A percentile compares a stretch with the other conserved stretches of the same genome.
These are phyloP conservation scores for Etia nguti DNA, from an alignment of 2,113 vertebrate genomes.

Conservation along the genomic window DNA sequence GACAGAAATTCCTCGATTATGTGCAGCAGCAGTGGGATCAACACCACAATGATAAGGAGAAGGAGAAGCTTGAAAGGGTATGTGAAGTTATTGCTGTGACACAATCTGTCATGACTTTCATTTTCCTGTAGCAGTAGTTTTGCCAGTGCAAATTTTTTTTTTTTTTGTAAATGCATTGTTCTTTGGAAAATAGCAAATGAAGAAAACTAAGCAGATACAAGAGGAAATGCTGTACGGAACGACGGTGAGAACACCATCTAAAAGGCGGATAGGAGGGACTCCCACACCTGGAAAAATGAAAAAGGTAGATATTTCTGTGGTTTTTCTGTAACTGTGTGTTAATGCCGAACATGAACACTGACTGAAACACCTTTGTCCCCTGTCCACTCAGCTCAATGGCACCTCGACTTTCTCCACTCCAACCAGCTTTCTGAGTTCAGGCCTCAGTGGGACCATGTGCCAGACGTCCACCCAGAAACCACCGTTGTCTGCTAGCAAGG, in stretches of 20 bases:
- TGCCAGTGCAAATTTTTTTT: neutral
- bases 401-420: conserved; percentile 68
- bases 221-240: conserved; percentile 87
- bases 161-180: neutral
- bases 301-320: conserved; percentile 71
- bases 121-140: too few species aligned
- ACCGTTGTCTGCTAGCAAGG: conserved; percentile 82
- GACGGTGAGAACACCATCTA: conserved; percentile 71
- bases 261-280: conserved; percentile 71
- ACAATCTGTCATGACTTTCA: neutral
- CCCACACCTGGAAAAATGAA: conserved; percentile 78
- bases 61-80: conserved; percentile 86
- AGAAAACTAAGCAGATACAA: conserved; percentile 84
- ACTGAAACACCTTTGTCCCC: neutral
- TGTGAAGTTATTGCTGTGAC: neutral
- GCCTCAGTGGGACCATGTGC: conserved; percentile 66
- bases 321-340: neutral
- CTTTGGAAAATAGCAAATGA: conserved; percentile 78
- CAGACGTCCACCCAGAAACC: conserved; percentile 72
- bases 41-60: conserved; percentile 82
- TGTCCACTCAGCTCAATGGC: conserved; percentile 74
- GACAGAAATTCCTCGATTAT: conserved; percentile 82
- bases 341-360: neutral
- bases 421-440: conserved; percentile 77
- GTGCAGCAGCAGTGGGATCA: conserved; percentile 84